A percentile compares a stretch with the other conserved stretches of the same genome.
phyloP scores from a whole-genome alignment of 1,140 invertebrate species.

The Sitodiplosis mosellana region DNA sequence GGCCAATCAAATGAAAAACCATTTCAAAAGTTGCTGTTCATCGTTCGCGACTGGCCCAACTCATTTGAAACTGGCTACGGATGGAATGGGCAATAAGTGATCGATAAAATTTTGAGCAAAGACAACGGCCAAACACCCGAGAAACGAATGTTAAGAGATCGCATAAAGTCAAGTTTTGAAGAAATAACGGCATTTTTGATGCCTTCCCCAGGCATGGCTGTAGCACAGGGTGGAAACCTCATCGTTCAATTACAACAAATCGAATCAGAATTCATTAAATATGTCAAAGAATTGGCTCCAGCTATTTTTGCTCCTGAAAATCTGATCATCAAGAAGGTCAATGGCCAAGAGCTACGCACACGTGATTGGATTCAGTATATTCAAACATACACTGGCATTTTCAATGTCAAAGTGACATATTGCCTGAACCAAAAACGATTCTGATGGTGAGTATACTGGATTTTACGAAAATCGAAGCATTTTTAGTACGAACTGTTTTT shows the following conservation, averaged over 20 bases:
- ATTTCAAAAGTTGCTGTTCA: slow-evolving; percentile 88
- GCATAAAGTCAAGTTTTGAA: slow-evolving; percentile 85
- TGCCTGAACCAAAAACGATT: slow-evolving; percentile 98
- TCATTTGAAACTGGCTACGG: slow-evolving; percentile 94
- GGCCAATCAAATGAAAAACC: slow-evolving; percentile 78
- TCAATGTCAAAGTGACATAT: slow-evolving; percentile 87
- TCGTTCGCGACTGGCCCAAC: slow-evolving; percentile 96
- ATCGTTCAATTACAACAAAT: slow-evolving; percentile 90
- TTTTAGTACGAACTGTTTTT: too few species aligned
- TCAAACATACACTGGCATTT: slow-evolving; percentile 93
- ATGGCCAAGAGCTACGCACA: slow-evolving; percentile 82
- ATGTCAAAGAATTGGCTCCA: slow-evolving; percentile 70
- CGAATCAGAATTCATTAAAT: slow-evolving; percentile 77
- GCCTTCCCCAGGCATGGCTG: slow-evolving; percentile 93
- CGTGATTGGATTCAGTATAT: slow-evolving; percentile 92
- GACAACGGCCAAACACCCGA: slow-evolving; percentile 78
- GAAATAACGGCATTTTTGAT: slow-evolving; percentile 91
- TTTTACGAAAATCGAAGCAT: too few species aligned
- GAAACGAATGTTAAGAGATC: slow-evolving; percentile 70
- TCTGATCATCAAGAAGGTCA: slow-evolving; percentile 89
- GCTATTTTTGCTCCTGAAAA: slow-evolving; percentile 76
- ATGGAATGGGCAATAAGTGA: slow-evolving; percentile 50
- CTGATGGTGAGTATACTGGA: slow-evolving; percentile 77
- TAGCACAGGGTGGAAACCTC: slow-evolving; percentile 89
- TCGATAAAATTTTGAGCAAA: slow-evolving; percentile 67